Evolutionary conservation across 2,797 vertebrate species (phyloP).

Genomic region (Pagetopsis macropterus): DNA sequence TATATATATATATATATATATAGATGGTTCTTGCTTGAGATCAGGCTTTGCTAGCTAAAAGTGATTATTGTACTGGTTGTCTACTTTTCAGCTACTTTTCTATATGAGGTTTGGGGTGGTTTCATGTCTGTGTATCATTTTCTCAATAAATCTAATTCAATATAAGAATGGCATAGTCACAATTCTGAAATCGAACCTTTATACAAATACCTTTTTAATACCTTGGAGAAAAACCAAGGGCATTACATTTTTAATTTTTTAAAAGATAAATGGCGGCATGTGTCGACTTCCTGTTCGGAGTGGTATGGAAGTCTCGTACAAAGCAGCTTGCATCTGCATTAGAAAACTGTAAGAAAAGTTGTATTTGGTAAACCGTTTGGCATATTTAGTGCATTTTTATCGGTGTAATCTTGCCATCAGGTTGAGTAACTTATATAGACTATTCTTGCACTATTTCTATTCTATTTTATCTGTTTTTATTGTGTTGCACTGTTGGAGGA

Average conservation of each 20-base stretch:
- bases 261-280: too few relatives aligned
- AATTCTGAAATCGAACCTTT: too few relatives aligned
- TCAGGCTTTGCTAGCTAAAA: background rate
- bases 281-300: background rate
- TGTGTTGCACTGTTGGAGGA: too few relatives aligned
- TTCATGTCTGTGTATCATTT: constrained; percentile 12
- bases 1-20: too few relatives aligned
- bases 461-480: too few relatives aligned
- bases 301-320: background rate
- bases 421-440: background rate
- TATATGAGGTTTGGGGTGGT: too few relatives aligned
- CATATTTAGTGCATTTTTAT: constrained; percentile 8
- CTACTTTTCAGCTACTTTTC: background rate
- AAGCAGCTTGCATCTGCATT: background rate
- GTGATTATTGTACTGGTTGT: background rate
- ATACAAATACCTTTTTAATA: too few relatives aligned
- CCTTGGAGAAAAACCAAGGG: too few relatives aligned
- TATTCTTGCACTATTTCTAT: background rate
- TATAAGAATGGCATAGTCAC: background rate
- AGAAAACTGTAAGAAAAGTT: constrained; percentile 5
- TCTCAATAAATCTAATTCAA: background rate
- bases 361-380: background rate
- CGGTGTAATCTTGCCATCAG: constrained; percentile 7
- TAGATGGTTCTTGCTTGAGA: too few relatives aligned
- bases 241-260: too few relatives aligned